A percentile compares a stretch with the other conserved stretches of the same genome.
Conservation (phyloP, 2,888 invertebrate species). For the Habroteleia sp. region DNA sequence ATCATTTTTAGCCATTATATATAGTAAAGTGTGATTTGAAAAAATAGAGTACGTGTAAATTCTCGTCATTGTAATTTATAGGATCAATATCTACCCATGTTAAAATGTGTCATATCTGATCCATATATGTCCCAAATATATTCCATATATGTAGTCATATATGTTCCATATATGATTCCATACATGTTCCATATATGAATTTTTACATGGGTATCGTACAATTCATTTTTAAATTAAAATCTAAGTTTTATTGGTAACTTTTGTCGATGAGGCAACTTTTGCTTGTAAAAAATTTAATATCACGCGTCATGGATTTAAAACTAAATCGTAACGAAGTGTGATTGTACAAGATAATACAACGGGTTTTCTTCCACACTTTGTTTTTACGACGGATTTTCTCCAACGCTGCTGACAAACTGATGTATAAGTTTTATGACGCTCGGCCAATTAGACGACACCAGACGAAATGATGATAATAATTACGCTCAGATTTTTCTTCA, state of each 20-base stretch:
- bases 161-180: no score
- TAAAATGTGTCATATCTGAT: no score
- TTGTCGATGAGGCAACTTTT: slow-evolving; percentile 7
- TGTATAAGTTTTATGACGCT: slow-evolving; percentile 46
- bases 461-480: no score
- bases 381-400: slow-evolving; percentile 28
- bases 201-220: slow-evolving; percentile 10
- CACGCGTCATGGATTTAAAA: slow-evolving; percentile 20
- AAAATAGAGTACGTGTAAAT: no score
- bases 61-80: no score
- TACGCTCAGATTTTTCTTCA: no score
- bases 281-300: slow-evolving; percentile 16
- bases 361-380: slow-evolving; percentile 1
- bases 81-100: no score
- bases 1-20: no score
- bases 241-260: slow-evolving; percentile 10
- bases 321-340: slow-evolving; percentile 30
- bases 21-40: no score
- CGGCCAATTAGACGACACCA: slow-evolving; percentile 53
- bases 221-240: slow-evolving; percentile 36
- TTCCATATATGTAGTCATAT: no score
- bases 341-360: slow-evolving; percentile 26
- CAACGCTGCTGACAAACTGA: slow-evolving; percentile 23
- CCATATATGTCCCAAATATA: no score
- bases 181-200: no score